Evolutionary conservation across 2,113 vertebrate species (phyloP), one percentile per base, ranked within the genome.

Genomic region (Poicephalus meyeri): DNA sequence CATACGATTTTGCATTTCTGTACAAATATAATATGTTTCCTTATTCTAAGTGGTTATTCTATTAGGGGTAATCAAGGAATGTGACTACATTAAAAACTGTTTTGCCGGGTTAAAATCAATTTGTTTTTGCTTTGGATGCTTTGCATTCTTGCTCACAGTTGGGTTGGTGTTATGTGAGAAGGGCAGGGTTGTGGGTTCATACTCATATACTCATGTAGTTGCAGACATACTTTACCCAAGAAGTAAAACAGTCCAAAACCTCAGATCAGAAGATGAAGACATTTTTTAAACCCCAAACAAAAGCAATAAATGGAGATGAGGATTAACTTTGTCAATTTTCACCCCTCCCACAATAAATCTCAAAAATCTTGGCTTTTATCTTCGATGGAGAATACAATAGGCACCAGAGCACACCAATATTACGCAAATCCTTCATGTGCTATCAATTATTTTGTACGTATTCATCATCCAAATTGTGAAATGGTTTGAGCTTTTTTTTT

Each of bases 391-490:
- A 95, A 93, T 83, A 96, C 91, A 96, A 95, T 85, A 92, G 94
- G 78, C 96, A 96, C 81, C 80, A 95, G 68, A 89, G 50, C 60
- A 87, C 91, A 97, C 87, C 89, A 89, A 78, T 91, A 93, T 96
- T 97, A 95, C 71, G 72, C 94, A 97, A 97, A 95, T 85, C 49
- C 74, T 93, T 97, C 95, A 97, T 97, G 91, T 97, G 94, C 72
- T 96, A 95, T 97, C 89, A 95, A 96, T 97, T 96, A 96, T 70
- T 97, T 93, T 91, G 77, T 44, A 95, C 82, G 65, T 80, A 91
- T 86, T 97, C 79, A 95, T 94, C 94, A 80, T 91, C 68, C 88
- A 93, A 80, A 63, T 97, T 97, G 94, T 95, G 95, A 96, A 97
- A 97, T 77, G 73, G 25, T 76, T 92, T 94, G 86, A 92, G 88